Base-by-base conservation (phyloP, 2,888 invertebrate species). In the Vesta saturnalis region DNA sequence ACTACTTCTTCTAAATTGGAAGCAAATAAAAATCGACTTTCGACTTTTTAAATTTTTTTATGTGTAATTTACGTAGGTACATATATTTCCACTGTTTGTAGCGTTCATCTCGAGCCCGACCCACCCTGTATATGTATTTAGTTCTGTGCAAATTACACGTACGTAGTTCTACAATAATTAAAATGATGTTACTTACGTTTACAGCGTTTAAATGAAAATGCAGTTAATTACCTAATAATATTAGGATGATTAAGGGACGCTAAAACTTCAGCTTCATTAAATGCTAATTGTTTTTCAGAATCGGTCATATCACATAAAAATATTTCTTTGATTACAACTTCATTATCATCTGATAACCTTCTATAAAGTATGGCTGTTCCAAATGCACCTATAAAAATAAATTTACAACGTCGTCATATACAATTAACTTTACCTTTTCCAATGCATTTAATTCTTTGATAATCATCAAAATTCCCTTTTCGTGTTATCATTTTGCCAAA, bases 291-390 rank as follows among this genome's bases (percentile, higher is more conserved):
- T 55, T 90, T 83, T 79, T 92, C 92, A 0, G 86, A 81, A 0
- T 88, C 87, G n/a, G 88, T 87, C 70, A 93, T 81, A 74, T 92
- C 91, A 74, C 87, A 86, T 82, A 92, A 86, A 79, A 91, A 90
- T 57, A 93, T 90, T 81, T 93, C 92, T 78, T 93, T 93, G 61
- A 93, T 87, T 1, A 93, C 91, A 15, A 93, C 90, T 16, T 69
- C 56, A 64, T 87, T 86, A 56, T 89, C 89, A 77, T 91, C 91
- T 35, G 86, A 85, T 72, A 87, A 86, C 58, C 90, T 87, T 21
- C 87, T 85, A 79, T 91, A 92, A 12, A 92, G 81, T 0, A 90
- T 86, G 4, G 92, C 92, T 10, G 90, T 89, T 2, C 92, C 92
- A 81, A 91, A 93, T 0, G 92, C 91, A 8, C 90, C 89, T 85